phyloP scores from a whole-genome alignment of 2,797 vertebrate species.

The Poeciliopsis gracilis region DNA sequence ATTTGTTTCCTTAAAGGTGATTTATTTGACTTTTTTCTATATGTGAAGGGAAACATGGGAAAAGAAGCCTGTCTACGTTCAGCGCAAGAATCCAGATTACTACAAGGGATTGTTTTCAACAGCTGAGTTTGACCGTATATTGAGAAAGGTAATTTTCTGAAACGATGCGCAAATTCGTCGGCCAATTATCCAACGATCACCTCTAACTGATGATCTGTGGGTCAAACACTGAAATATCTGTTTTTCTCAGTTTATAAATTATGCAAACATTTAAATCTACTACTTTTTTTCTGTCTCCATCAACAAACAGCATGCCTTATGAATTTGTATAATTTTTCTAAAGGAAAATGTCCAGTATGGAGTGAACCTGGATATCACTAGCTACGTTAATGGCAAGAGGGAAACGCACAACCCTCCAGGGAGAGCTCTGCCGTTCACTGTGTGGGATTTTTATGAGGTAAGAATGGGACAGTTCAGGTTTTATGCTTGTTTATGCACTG shows the following conservation, averaged over 20 bases:
- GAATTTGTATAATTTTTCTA: background rate
- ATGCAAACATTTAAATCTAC: background rate
- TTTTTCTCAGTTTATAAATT: background rate
- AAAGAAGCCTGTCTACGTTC: conserved; percentile 88
- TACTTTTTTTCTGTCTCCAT: background rate
- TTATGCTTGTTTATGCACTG: background rate
- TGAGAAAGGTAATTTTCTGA: conserved; percentile 78
- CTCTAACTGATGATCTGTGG: background rate
- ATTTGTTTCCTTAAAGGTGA: background rate
- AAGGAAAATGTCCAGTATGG: conserved; percentile 90
- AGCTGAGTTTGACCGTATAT: conserved; percentile 87
- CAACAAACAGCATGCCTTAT: background rate
- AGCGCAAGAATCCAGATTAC: conserved; percentile 83
- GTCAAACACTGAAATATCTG: background rate
- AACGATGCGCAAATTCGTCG: background rate
- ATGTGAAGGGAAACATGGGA: conserved; percentile 87
- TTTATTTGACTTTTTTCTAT: background rate
- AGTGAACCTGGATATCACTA: conserved; percentile 95
- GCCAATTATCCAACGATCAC: background rate
- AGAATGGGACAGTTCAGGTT: background rate
- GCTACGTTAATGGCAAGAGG: conserved; percentile 86
- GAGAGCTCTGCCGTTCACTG: conserved; percentile 87
- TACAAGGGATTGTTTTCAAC: conserved; percentile 93
- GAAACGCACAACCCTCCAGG: conserved; percentile 92
- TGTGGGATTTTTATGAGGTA: conserved; percentile 92